Evolutionary conservation across 53 echinoderm and acorn worm species (phyloP), one percentile per base, ranked within the genome.

Genomic region (Holothuria scabra): DNA sequence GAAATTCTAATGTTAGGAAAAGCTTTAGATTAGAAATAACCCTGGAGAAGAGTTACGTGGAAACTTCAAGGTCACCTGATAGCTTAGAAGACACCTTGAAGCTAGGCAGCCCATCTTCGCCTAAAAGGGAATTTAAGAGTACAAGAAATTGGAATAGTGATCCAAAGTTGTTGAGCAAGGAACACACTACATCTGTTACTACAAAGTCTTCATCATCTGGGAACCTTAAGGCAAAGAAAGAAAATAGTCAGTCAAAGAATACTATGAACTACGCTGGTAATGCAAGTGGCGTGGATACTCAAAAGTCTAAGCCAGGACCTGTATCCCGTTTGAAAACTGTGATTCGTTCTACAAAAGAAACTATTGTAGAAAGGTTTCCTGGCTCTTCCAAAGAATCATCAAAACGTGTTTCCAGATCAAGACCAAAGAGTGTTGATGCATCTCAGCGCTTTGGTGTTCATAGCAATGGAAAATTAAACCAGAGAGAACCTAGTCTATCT

Each of bases 21-120:
- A 78, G 78, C 59, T 78, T 78, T 58, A 78, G 78, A 78, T 78
- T 78, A 78, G 78, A 78, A 78, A 78, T 78, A 49, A 78, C 78
- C 58, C 78, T 78, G 56, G 78, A 78, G 78, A 78, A 78, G 78
- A 78, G 58, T 28, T 57, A 30, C 18, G 78, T 78, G 78, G 78
- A 78, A 59, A 78, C 78, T 56, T 78, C 78, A 56, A 30, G 78
- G 56, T 57, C 78, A 23, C 56, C 56, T 32, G 21, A 19, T 71
- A 25, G 8, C 13, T 25, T 48, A 44, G 71, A 71, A 14, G 72
- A 72, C 11, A 48, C 72, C 72, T 72, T 72, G 44, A 72, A 72
- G 72, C 48, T 48, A 46, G 72, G 48, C 46, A 24, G 44, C 46
- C 72, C 72, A 72, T 28, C 58, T 32, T 78, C 78, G 30, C 31